These are phyloP conservation scores for Seladonia tumulorum DNA, from an alignment of 2,888 invertebrate species.

Conservation along the genomic window DNA sequence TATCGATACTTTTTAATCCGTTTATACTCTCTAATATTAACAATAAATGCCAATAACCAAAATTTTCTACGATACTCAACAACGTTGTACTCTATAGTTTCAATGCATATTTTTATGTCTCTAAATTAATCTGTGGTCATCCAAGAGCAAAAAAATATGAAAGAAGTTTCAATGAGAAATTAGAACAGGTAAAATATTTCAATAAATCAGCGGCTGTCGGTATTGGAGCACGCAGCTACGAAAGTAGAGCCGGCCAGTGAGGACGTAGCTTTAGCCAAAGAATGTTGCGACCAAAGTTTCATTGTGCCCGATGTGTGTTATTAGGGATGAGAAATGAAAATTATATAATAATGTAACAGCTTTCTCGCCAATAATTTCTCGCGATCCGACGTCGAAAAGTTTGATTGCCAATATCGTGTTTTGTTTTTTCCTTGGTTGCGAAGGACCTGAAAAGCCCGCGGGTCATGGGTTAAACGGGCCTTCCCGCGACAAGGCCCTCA, in stretches of 20 bases:
- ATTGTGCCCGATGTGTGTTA: background rate
- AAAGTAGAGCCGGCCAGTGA: background rate
- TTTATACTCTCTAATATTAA: no score
- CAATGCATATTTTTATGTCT: no score
- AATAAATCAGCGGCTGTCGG: background rate
- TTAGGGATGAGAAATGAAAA: constrained; percentile 22
- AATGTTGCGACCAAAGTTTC: constrained; percentile 8
- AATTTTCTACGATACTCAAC: no score
- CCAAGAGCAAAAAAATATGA: background rate
- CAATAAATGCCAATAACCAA: no score
- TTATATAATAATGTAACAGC: constrained; percentile 17
- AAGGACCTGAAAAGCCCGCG: constrained; percentile 59
- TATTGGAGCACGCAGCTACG: background rate
- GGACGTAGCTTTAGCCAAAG: background rate
- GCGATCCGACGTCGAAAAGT: constrained; percentile 41
- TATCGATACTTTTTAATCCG: no score
- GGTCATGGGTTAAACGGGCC: constrained; percentile 73
- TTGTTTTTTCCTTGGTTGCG: constrained; percentile 1
- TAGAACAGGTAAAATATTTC: no score
- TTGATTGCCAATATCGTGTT: constrained; percentile 38
- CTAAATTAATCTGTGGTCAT: no score
- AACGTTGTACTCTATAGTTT: no score
- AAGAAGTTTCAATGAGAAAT: background rate
- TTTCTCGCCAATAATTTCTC: constrained; percentile 45
- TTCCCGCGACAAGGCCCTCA: constrained; percentile 68